Evolutionary conservation across 2,888 invertebrate species (phyloP).

Genomic region (Pteria penguin): DNA sequence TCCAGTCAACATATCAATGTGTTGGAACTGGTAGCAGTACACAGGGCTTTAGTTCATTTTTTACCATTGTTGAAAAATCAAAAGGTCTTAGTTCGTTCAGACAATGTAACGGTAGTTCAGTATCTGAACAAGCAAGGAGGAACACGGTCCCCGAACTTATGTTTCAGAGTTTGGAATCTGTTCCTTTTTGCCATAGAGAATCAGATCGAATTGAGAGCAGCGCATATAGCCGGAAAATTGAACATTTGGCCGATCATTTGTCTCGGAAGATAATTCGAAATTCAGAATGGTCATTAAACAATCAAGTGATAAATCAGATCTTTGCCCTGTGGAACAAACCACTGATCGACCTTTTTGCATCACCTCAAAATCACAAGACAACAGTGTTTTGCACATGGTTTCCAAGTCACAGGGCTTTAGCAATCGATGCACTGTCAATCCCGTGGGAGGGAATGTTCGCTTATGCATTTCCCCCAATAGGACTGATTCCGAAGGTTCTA

Average conservation of each 20-base stretch:
- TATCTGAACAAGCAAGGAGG: constrained; percentile 41
- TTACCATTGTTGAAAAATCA: constrained; percentile 4
- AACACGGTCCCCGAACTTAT: constrained; percentile 29
- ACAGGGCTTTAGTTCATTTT: constrained; percentile 15
- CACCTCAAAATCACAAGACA: constrained; percentile 17
- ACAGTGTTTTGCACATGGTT: constrained; percentile 22
- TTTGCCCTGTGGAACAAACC: constrained; percentile 21
- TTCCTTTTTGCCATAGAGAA: constrained; percentile 25
- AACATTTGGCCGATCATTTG: constrained; percentile 36
- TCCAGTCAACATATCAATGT: constrained; percentile 31
- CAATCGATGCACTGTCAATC: constrained; percentile 32
- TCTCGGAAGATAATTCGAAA: neutral
- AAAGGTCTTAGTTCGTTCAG: constrained; percentile 27
- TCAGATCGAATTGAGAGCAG: constrained; percentile 27
- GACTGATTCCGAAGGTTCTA: constrained; percentile 43
- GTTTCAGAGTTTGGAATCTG: constrained; percentile 13
- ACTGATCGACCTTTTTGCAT: constrained; percentile 35
- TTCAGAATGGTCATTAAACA: constrained; percentile 12
- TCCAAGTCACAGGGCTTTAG: constrained; percentile 8
- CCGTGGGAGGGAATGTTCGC: constrained; percentile 22
- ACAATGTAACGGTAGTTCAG: constrained; percentile 44
- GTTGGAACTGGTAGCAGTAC: constrained; percentile 34
- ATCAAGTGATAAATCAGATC: constrained; percentile 3
- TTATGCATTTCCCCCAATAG: constrained; percentile 40
- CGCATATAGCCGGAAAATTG: constrained; percentile 20